A percentile compares a stretch with the other conserved stretches of the same genome.
phyloP scores from a whole-genome alignment of 2,113 vertebrate species.

The Ovis aries region DNA sequence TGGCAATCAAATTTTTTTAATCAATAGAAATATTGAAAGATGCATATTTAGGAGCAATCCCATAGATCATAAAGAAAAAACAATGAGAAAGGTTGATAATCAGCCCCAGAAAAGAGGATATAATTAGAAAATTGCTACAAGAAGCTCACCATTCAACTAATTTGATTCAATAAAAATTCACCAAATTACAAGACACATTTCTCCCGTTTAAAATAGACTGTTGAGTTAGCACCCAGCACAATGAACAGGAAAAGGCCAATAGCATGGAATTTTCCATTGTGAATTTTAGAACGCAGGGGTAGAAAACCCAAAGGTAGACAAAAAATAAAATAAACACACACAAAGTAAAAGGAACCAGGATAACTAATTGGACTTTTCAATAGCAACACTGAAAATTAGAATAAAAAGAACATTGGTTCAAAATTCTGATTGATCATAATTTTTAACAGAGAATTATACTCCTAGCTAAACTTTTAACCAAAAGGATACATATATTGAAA shows the following conservation, averaged over 20 bases:
- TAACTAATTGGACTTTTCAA: neutral
- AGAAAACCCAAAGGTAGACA: neutral
- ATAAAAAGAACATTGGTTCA: constrained; percentile 8
- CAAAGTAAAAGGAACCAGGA: neutral
- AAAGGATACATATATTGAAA: neutral
- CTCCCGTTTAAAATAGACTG: neutral
- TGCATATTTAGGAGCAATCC: neutral
- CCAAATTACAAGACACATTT: neutral
- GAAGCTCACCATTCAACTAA: neutral
- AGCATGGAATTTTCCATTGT: neutral
- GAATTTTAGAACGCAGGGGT: neutral
- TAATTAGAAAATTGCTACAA: neutral
- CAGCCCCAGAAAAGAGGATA: neutral
- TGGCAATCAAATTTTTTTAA: neutral
- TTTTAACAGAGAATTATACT: neutral
- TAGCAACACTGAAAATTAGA: neutral
- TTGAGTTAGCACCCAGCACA: neutral
- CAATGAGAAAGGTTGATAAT: neutral
- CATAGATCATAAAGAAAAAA: neutral
- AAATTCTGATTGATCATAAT: neutral
- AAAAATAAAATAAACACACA: neutral
- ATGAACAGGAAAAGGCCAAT: neutral
- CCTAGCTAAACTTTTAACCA: neutral
- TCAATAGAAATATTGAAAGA: neutral
- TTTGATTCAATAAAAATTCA: constrained; percentile 2